Conservation (phyloP, 2,797 vertebrate species). For the Vultur gryphus region DNA sequence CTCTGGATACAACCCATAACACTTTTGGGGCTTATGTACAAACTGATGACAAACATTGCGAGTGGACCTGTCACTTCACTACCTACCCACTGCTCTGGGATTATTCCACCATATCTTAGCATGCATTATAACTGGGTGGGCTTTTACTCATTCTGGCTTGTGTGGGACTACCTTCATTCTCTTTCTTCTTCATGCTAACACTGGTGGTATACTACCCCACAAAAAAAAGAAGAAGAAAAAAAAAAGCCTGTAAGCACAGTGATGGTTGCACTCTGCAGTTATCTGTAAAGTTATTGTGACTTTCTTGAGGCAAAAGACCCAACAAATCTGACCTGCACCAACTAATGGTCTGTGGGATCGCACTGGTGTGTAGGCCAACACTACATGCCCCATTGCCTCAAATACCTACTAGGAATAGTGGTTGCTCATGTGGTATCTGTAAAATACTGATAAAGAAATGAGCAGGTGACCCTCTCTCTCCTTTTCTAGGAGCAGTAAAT, state of each 20-base stretch:
- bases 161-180: neutral
- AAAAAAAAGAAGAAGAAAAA: too few relatives aligned
- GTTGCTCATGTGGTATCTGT: neutral
- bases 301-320: neutral
- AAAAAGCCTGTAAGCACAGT: neutral
- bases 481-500: neutral
- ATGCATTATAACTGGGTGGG: neutral
- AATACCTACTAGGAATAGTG: neutral
- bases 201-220: neutral
- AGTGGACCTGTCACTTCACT: neutral
- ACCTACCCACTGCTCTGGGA: neutral
- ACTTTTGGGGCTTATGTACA: neutral
- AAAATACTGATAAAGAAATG: neutral
- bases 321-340: neutral
- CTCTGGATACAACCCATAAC: neutral
- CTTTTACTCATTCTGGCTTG: neutral
- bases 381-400: neutral
- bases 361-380: neutral
- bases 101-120: neutral
- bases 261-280: neutral
- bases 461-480: neutral
- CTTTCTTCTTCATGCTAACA: neutral
- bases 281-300: neutral
- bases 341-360: neutral
- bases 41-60: neutral